Evolutionary conservation across 2,797 vertebrate species (phyloP).

Genomic region (Fundulus diaphanus): DNA sequence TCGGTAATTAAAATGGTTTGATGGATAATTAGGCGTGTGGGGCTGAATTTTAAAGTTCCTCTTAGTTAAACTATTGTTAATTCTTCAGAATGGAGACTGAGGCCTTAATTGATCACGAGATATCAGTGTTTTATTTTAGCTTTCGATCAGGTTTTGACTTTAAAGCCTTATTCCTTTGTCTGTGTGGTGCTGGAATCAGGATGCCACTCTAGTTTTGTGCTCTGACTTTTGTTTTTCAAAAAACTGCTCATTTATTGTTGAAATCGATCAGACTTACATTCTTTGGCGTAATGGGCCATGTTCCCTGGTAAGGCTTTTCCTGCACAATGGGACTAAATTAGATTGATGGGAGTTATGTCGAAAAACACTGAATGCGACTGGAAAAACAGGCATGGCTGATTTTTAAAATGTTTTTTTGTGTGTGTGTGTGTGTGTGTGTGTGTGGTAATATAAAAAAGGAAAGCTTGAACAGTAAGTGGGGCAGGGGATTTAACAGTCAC

Average conservation of each 20-base stretch:
- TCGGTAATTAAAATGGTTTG: too few relatives aligned
- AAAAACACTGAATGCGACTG: too few relatives aligned
- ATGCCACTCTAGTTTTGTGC: background rate
- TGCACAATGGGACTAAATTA: background rate
- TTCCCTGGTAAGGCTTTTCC: background rate
- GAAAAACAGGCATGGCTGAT: background rate
- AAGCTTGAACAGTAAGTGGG: background rate
- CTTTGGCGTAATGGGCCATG: background rate
- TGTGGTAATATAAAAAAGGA: background rate
- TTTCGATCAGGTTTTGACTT: background rate
- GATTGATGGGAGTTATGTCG: background rate
- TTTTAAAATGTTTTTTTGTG: background rate
- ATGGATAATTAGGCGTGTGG: too few relatives aligned
- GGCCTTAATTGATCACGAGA: background rate
- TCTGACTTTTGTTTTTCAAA: too few relatives aligned
- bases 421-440: background rate
- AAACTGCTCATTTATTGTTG: background rate
- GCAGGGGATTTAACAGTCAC: background rate
- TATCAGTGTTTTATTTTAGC: background rate
- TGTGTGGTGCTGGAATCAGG: background rate
- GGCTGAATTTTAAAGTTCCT: background rate
- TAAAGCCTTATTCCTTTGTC: background rate
- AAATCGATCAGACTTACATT: background rate
- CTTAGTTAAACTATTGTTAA: background rate
- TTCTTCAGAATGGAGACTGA: background rate